Percentiles rank a stretch among this genome's conserved stretches.
phyloP scores from a whole-genome alignment of 2,797 vertebrate genomes.

The Sarcophilus harrisii region DNA sequence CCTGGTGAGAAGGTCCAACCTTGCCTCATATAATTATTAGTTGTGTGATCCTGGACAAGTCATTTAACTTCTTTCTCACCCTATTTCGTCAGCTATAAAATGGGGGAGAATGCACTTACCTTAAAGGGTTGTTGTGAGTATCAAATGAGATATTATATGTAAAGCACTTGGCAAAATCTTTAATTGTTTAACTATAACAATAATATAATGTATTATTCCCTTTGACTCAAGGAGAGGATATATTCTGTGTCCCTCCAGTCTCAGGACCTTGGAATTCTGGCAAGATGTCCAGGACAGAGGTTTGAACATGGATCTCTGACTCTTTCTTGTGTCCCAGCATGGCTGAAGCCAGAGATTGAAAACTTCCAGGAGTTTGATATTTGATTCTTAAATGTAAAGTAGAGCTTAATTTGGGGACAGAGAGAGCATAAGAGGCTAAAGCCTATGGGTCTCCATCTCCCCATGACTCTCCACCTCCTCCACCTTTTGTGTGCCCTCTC shows the following conservation, averaged over 20 bases:
- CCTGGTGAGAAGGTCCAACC: not conserved
- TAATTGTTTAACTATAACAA: not conserved
- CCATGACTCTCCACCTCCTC: not conserved
- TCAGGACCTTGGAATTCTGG: not conserved
- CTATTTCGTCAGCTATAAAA: not conserved
- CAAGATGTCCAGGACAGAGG: not conserved
- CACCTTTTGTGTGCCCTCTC: constrained; percentile 35
- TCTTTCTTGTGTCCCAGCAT: not conserved
- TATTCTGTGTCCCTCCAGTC: not conserved
- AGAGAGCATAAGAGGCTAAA: not conserved
- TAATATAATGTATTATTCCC: not conserved
- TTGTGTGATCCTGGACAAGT: not conserved
- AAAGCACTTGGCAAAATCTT: not conserved
- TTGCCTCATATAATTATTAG: not conserved
- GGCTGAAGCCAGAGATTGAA: not conserved
- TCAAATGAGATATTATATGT: not conserved
- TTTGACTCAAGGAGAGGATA: not conserved
- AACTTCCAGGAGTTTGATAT: not conserved
- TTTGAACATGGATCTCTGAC: not conserved
- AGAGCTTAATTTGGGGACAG: not conserved
- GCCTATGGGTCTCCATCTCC: not conserved
- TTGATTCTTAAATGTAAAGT: constrained; percentile 4
- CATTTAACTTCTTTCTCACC: not conserved
- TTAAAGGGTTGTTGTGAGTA: not conserved
- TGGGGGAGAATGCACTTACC: not conserved